Base-by-base conservation (phyloP, 1,140 invertebrate genomes). In the Micrasema minimum region DNA sequence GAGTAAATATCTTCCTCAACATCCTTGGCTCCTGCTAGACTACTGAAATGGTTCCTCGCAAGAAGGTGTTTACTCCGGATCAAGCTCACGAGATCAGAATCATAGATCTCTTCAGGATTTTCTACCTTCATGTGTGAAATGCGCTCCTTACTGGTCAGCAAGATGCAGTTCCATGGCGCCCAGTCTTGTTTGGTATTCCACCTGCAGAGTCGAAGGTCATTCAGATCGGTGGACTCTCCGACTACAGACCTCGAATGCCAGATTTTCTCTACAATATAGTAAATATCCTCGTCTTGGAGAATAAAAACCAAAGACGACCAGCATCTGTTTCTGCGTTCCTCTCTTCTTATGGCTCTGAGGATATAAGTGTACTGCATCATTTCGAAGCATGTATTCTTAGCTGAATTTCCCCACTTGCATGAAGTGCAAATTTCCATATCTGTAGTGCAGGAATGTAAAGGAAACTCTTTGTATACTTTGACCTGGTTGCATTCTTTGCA, bases 131-230 rank as follows among this genome's bases (percentile, higher is more conserved):
- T 75, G 75, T 92, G 90, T 3, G 83, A 80, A 66, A 88, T 86
- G 46, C 87, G 86, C 80, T 92, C 90, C 50, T 88, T 85, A 1
- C 86, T 78, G 0, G 90, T 91, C 1, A 92, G 78, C 16, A 91
- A 77, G 61, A 92, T 86, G 74, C 89, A 91, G 76, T 92, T 92
- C 90, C 90, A 92, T 0, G 90, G 90, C 7, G 88, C 84, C 90
- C 90, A 92, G 43, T 88, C 87, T 37, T 86, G 77, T 3, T 87
- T 73, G 1, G 80, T 79, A 37, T 86, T 77, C 83, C 89, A 92
- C 11, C 90, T 80, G 23, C 85, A 85, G 18, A 91, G 75, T 43
- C 87, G 80, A 45, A 92, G 76, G 22, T 86, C 77, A 4, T 85
- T 85, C 11, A 90, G 77, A 72, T 91, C 87, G 14, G 76, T 76